These are phyloP conservation scores for Sinosuthora webbiana DNA, from an alignment of 2,113 vertebrate genomes.

Conservation along the genomic window DNA sequence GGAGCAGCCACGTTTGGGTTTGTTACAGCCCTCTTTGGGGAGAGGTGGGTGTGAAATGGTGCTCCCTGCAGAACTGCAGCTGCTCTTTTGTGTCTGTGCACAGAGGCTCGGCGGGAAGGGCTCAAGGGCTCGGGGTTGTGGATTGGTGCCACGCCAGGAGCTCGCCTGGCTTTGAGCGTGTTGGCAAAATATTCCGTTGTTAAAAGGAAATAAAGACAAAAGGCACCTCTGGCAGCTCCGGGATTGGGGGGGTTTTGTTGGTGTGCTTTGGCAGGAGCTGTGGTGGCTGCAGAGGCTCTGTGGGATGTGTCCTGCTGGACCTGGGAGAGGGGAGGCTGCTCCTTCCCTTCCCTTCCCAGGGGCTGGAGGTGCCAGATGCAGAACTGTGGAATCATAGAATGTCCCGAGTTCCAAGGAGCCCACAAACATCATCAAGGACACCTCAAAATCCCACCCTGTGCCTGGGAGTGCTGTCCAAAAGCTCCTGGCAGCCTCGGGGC, in stretches of 20 bases:
- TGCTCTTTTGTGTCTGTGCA: not conserved
- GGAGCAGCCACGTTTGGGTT: not conserved
- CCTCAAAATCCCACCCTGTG: not conserved
- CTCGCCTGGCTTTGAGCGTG: not conserved
- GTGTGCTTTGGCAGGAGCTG: not conserved
- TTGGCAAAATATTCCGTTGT: not conserved
- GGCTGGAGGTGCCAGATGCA: not conserved
- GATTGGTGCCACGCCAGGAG: not conserved
- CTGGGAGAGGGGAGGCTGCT: not conserved
- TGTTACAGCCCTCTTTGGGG: not conserved
- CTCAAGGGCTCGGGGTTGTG: not conserved
- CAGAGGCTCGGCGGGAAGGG: not conserved
- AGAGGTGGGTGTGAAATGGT: not conserved
- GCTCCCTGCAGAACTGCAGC: slow-evolving; percentile 29
- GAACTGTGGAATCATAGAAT: not conserved
- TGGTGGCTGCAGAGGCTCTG: not conserved
- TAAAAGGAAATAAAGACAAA: not conserved
- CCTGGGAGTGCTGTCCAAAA: not conserved
- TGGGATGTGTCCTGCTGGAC: not conserved
- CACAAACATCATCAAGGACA: not conserved
- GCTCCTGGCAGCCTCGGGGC: not conserved
- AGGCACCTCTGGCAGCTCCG: not conserved
- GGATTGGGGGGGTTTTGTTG: not conserved
- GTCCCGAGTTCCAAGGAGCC: not conserved
- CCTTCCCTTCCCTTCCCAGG: not conserved